These are phyloP conservation scores for Jacana jacana DNA, from an alignment of 2,113 vertebrate genomes.

Conservation along the genomic window DNA sequence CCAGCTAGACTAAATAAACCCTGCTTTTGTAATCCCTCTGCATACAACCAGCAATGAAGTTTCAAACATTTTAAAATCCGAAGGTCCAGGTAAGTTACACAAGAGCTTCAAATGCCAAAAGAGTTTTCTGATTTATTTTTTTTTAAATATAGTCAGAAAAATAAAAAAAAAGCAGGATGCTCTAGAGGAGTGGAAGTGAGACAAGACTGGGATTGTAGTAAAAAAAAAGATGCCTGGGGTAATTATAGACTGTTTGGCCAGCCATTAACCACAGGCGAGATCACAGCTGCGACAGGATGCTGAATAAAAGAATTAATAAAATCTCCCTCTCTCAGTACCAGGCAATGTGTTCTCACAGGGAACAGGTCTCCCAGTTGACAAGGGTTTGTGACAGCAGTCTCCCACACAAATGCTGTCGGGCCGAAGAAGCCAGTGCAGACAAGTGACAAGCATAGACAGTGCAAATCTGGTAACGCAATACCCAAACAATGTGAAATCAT, in stretches of 20 bases:
- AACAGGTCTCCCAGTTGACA: neutral
- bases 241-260: conserved; percentile 33
- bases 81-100: neutral
- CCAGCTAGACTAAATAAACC: conserved; percentile 49
- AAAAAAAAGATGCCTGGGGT: neutral
- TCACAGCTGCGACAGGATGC: conserved; percentile 27
- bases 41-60: neutral
- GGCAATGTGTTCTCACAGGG: neutral
- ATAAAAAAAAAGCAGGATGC: neutral
- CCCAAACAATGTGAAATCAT: neutral
- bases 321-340: conserved; percentile 22
- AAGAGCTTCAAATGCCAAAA: neutral
- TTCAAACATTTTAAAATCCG: neutral
- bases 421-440: neutral
- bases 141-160: neutral
- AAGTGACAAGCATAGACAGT: neutral
- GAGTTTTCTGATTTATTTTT: neutral
- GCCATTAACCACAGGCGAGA: conserved; percentile 20
- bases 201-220: neutral
- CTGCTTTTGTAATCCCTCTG: neutral
- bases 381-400: neutral
- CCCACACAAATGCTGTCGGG: neutral
- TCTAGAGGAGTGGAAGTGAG: neutral
- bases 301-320: conserved; percentile 33
- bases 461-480: neutral